These are phyloP conservation scores for Synanthedon andrenaeformis DNA, from an alignment of 2,888 invertebrate species.

Conservation along the genomic window DNA sequence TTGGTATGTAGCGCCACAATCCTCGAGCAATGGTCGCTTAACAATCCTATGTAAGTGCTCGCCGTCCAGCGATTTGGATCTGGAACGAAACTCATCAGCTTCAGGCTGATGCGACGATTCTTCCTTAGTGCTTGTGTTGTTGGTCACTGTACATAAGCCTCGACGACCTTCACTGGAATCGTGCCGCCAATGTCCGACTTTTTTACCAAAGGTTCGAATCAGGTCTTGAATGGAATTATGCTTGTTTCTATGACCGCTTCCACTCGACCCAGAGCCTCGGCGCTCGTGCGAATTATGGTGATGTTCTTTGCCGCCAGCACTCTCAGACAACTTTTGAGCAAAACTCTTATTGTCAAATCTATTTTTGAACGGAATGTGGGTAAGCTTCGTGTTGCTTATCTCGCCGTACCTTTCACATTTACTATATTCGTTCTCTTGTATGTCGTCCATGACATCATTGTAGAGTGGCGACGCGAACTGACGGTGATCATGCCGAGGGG, in stretches of 20 bases:
- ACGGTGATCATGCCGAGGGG: conserved; percentile 47
- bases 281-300: conserved; percentile 27
- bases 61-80: conserved; percentile 83
- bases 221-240: conserved; percentile 82
- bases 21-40: conserved; percentile 69
- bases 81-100: conserved; percentile 76
- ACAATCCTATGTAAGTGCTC: conserved; percentile 50
- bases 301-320: conserved; percentile 26
- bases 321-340: conserved; percentile 50
- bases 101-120: conserved; percentile 37
- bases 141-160: conserved; percentile 51
- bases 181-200: conserved; percentile 78
- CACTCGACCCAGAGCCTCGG: conserved; percentile 46
- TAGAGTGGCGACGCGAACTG: conserved; percentile 56
- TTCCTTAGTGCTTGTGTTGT: conserved; percentile 54
- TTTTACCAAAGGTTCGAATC: conserved; percentile 80
- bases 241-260: conserved; percentile 56
- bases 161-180: conserved; percentile 62
- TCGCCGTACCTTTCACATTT: conserved; percentile 64
- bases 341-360: conserved; percentile 56
- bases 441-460: conserved; percentile 60
- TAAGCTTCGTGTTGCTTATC: conserved; percentile 48
- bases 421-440: conserved; percentile 59
- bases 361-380: conserved; percentile 28
- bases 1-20: conserved; percentile 84